These are phyloP conservation scores for Botrylloides violaceus DNA, from an alignment of 23 tunicate genomes.

Conservation along the genomic window DNA sequence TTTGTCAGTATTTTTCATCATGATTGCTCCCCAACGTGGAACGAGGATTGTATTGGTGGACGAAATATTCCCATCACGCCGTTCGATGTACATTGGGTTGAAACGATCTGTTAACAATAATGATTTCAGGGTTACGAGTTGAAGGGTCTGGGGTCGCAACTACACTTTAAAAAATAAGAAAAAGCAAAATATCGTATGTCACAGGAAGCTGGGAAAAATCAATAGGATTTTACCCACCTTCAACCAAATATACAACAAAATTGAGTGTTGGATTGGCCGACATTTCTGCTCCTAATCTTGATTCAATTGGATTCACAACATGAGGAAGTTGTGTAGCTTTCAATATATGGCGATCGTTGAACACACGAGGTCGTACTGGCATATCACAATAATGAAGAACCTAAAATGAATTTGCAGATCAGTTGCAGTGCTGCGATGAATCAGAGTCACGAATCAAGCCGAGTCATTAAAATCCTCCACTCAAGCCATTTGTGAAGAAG, in stretches of 20 bases:
- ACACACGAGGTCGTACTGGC: conserved; percentile 31
- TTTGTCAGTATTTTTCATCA: conserved; percentile 35
- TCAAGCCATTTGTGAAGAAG: too few species aligned
- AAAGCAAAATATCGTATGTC: too few species aligned
- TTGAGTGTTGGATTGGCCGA: conserved; percentile 79
- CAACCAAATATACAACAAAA: conserved; percentile 73
- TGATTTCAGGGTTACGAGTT: not conserved
- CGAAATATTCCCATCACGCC: conserved; percentile 33
- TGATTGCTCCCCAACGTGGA: conserved; percentile 89
- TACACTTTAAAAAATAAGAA: too few species aligned
- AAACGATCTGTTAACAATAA: not conserved
- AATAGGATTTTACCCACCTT: conserved; percentile 15
- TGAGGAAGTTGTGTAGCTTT: conserved; percentile 47
- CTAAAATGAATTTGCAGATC: not conserved
- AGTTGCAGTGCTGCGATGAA: too few species aligned
- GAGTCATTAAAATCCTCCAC: too few species aligned
- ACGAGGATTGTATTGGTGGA: conserved; percentile 60
- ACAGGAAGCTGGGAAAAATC: not conserved
- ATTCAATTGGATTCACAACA: conserved; percentile 74
- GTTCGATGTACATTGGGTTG: conserved; percentile 51
- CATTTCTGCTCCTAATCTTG: conserved; percentile 63
- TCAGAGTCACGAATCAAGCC: too few species aligned
- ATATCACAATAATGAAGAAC: conserved; percentile 50
- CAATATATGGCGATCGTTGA: not conserved
- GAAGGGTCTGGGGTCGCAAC: too few species aligned